Evolutionary conservation across 2,797 vertebrate species (phyloP), one percentile per base, ranked within the genome.

Genomic region (Sandelia bainsii): DNA sequence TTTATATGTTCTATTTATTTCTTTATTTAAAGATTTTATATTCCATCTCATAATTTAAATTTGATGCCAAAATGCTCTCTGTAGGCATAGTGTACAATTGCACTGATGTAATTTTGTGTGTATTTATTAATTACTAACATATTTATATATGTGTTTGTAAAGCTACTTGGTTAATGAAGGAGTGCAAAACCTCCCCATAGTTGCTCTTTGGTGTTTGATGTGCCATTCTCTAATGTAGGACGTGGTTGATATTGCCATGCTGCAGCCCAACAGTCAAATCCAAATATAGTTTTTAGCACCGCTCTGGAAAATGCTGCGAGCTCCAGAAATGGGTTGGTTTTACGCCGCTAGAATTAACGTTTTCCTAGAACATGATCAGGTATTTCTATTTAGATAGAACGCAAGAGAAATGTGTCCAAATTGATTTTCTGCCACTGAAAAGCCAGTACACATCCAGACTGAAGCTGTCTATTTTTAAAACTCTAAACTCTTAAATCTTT

Each of bases 141-240:
- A 91, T 85, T 87, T 92, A 82, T 77, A 82, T 80, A 79, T 93
- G 74, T 92, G 86, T 92, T 93, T 90, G 83, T 91, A 89, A 81
- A 85, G 84, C 77, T 88, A 75, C 84, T 93, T 89, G 91, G 87
- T 92, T 91, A 85, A 91, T 68, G 85, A 94, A 91, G 93, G 94
- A 94, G 92, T 93, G 91, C 85, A 93, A 94, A 94, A 93, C 93
- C 93, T 95, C 94, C 94, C 93, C 92, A 93, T 92, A 92, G 85
- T 92, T 93, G 92, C 91, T 91, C 77, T 90, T 88, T 59, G 84
- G 86, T 89, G 87, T 93, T 93, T 34, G 86, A 87, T 91, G 91
- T 93, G 90, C 87, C 87, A 83, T 90, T 88, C 82, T 89, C 79
- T 89, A 75, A 87, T 48, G 57, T 75, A 81, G 72, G 85, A 84